Base-by-base conservation (phyloP, 2,797 vertebrate genomes). In the Harpagifer antarcticus region DNA sequence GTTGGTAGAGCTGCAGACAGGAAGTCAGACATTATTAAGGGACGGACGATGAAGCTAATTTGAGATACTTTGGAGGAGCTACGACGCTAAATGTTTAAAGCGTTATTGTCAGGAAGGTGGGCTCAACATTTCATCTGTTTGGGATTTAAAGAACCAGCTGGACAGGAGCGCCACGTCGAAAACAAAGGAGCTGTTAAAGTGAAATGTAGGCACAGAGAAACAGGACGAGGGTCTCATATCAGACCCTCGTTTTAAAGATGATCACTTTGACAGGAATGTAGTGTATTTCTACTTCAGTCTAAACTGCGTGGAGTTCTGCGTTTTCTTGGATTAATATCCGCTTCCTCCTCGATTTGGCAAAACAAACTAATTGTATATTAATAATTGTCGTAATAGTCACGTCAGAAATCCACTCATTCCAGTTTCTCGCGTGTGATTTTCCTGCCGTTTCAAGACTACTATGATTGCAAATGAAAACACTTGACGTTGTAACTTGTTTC, bases 101-200 rank as follows among this genome's bases (percentile, higher is more conserved):
- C 44, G 9, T 0, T 2, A 16, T 9, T 33, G 2, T 37, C 27
- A 16, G n/a, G 59, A 16, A 13, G 42, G 42, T 14, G 59, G 60
- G 43, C 63, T 72, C 78, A 13, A 40, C n/a, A 9, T 70, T 66
- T 74, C 49, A 55, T 2, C 60, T 3, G 11, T 55, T 43, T 37
- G 8, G 12, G 68, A 50, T 6, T 9, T 31, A 14, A 64, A 37
- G 31, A 54, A 20, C 31, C 23, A 17, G 65, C 58, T n/a, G 44
- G 42, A 1, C 58, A n/a, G 44, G 42, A 1, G 56, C 20, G 1
- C 31, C 61, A 15, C 14, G 17, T 0, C 1, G 33, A 37, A 27
- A 60, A 9, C 6, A 17, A 74, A 50, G 48, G 7, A 47, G 55
- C 56, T 16, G 17, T 19, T 62, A 1, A 31, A 3, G 33, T 47